Base-by-base conservation (phyloP, 2,888 invertebrate species). In the Celastrina argiolus region DNA sequence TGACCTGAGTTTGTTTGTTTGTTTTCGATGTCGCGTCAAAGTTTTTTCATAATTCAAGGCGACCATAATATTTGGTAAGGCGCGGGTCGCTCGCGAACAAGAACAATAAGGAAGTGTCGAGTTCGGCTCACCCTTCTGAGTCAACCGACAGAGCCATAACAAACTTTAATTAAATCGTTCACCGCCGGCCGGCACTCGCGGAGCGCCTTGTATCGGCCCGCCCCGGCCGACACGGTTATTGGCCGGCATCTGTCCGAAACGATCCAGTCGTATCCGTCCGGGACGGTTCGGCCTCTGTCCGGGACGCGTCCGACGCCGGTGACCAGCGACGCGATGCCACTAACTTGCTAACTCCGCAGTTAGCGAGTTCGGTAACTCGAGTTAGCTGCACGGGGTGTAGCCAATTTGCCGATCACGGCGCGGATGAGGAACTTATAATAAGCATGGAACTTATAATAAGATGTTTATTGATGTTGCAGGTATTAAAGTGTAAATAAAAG, bases 391-490 rank as follows among this genome's bases (percentile, higher is more conserved):
- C 42, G 16, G 18, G 18, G 45, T 45, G 18, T 16, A 45, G 10
- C 45, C 18, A 10, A 45, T 18, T 18, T 45, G 45, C 18, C 18
- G 45, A 45, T 18, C 18, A 18, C 18, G 18, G 45, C 18, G 16
- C 18, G 2, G 12, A 39, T 14, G n/a, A 39, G 10, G 12, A 45
- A 45, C 45, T 45, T 18, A 10, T 45, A 45, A 45, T 45, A 18
- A 45, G 45, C 45, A 45, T 18, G 18, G 45, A 45, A 45, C 45
- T 45, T 45, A 45, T 45, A 45, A 45, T 45, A 10, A 45, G 18
- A 10, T 45, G 18, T 6, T 16, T 4, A 45, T 2, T 18, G 45
- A 16, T 45, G 3, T 45, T 10, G 45, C n/a, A 45, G 18, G 45
- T 18, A 45, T 45, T 45, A 45, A 10, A 45, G 18, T 45, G 45